Conservation (phyloP, 2,797 vertebrate genomes). For the Melanogrammus aeglefinus region DNA sequence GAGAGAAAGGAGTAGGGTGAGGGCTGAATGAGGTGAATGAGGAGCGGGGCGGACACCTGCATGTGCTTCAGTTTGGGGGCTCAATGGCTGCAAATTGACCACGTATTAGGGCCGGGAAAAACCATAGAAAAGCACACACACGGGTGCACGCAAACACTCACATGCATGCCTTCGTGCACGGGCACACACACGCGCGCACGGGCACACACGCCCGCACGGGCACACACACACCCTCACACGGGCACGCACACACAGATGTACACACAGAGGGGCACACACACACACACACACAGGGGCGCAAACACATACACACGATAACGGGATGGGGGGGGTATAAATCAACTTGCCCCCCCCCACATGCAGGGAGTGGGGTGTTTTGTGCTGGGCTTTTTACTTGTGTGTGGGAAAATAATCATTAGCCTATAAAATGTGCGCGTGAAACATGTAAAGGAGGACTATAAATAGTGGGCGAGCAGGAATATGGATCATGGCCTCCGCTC, state of each 20-base stretch:
- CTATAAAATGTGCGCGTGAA: conserved; percentile 72
- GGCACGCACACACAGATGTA: no score
- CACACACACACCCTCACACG: no score
- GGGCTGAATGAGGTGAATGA: conserved; percentile 16
- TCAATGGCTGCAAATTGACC: conserved; percentile 53
- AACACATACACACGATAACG: conserved; percentile 27
- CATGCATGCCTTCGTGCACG: no score
- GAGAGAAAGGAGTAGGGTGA: conserved; percentile 30
- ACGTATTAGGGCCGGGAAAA: conserved; percentile 10
- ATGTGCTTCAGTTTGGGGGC: conserved; percentile 68
- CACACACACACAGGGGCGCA: conserved; percentile 30
- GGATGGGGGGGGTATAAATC: conserved; percentile 62
- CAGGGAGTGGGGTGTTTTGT: conserved; percentile 49
- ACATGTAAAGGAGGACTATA: conserved; percentile 71
- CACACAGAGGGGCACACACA: not conserved
- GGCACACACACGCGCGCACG: no score
- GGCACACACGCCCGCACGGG: no score
- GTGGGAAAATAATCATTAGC: conserved; percentile 72
- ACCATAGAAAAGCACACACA: not conserved
- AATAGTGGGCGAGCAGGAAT: conserved; percentile 64
- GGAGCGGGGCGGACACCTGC: conserved; percentile 69
- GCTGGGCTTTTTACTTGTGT: conserved; percentile 70
- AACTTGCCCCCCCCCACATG: conserved; percentile 67
- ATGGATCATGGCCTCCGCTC: conserved; percentile 60
- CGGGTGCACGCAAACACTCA: conserved; percentile 9